A percentile compares a stretch with the other conserved stretches of the same genome.
Conservation (phyloP, 2,113 vertebrate species). For the Callopanchax toddi region DNA sequence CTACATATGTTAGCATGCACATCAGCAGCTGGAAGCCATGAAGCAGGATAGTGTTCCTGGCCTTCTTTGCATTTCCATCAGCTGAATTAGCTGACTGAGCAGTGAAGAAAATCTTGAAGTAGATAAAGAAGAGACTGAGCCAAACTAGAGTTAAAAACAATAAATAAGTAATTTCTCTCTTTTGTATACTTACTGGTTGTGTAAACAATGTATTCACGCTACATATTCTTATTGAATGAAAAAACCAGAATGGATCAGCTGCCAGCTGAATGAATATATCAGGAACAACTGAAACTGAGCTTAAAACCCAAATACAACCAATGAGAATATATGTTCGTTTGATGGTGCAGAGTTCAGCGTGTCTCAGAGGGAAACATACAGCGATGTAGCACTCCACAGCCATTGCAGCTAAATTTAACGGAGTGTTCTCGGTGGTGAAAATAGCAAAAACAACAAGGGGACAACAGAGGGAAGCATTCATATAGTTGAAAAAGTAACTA, state of each 20-base stretch:
- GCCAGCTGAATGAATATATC: slow-evolving; percentile 58
- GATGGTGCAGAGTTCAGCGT: slow-evolving; percentile 67
- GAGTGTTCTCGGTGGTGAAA: slow-evolving; percentile 52
- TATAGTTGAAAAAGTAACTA: slow-evolving; percentile 2
- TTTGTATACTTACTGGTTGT: slow-evolving; percentile 7
- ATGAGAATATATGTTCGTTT: slow-evolving; percentile 57
- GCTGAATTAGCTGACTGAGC: slow-evolving; percentile 27
- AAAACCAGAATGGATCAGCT: slow-evolving; percentile 43
- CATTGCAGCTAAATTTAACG: slow-evolving; percentile 50
- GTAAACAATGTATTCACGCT: slow-evolving; percentile 29
- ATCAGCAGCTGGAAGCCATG: slow-evolving; percentile 47
- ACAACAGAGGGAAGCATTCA: slow-evolving; percentile 4
- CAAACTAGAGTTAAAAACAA: slow-evolving; percentile 46
- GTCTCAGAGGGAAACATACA: slow-evolving; percentile 70
- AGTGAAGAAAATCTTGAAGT: slow-evolving; percentile 51
- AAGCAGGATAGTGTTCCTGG: slow-evolving; percentile 44
- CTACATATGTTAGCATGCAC: slow-evolving; percentile 55
- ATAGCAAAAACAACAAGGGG: slow-evolving; percentile 25
- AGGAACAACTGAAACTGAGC: slow-evolving; percentile 36
- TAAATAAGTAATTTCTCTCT: slow-evolving; percentile 29
- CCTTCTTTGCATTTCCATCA: slow-evolving; percentile 31
- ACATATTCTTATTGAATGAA: slow-evolving; percentile 53
- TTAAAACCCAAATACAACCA: slow-evolving; percentile 57
- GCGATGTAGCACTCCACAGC: slow-evolving; percentile 76
- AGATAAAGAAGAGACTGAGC: slow-evolving; percentile 54